Percentiles rank a stretch among this genome's conserved stretches.
These are phyloP conservation scores for Lissocephala sabroskyi DNA, from an alignment of 2,888 invertebrate species.

Conservation along the genomic window DNA sequence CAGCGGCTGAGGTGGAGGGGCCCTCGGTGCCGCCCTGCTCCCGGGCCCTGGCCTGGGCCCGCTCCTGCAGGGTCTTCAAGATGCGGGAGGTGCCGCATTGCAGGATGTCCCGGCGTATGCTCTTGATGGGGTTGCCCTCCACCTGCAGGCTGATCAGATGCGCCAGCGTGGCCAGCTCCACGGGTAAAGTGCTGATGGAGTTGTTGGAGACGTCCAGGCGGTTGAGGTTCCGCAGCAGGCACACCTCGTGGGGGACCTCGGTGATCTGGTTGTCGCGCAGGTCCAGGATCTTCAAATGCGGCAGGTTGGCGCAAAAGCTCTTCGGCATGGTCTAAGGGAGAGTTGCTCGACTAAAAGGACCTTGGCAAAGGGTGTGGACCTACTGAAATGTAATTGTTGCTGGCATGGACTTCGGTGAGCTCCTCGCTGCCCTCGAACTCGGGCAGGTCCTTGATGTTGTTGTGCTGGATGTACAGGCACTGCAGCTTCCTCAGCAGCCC, in stretches of 20 bases:
- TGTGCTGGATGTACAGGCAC: conserved; percentile 85
- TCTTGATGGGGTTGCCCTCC: conserved; percentile 89
- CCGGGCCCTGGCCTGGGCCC: conserved; percentile 49
- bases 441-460: conserved; percentile 84
- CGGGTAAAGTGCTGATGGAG: conserved; percentile 80
- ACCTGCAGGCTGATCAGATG: conserved; percentile 87
- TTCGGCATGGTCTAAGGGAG: conserved; percentile 77
- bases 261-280: conserved; percentile 87
- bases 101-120: conserved; percentile 86
- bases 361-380: background rate
- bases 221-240: conserved; percentile 81
- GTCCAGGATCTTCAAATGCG: conserved; percentile 82
- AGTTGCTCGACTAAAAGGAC: background rate
- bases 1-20: conserved; percentile 24
- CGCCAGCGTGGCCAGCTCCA: conserved; percentile 79
- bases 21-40: conserved; percentile 15
- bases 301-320: conserved; percentile 81
- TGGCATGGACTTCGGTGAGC: conserved; percentile 86
- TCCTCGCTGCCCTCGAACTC: conserved; percentile 83
- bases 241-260: conserved; percentile 84
- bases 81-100: conserved; percentile 88
- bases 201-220: conserved; percentile 91
- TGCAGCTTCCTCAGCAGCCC: conserved; percentile 84
- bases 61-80: conserved; percentile 83
- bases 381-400: conserved; percentile 87